Evolutionary conservation across 2,888 invertebrate genomes (phyloP).

Genomic region (Drosophila setosimentum): DNA sequence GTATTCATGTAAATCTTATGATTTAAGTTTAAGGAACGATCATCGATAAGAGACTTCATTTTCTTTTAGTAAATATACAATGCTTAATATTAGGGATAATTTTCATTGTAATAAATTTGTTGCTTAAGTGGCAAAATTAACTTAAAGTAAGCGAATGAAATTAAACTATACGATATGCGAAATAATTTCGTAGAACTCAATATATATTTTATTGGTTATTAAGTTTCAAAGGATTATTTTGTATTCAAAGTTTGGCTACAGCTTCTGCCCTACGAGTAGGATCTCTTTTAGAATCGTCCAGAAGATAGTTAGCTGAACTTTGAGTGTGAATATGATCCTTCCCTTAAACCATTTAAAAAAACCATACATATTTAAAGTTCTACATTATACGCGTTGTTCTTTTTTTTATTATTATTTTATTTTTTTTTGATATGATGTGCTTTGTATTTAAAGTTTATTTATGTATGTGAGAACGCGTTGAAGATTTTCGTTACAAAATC

Average conservation of each 20-base stretch:
- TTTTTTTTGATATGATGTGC: slow-evolving; percentile 64
- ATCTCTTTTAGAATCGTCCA: slow-evolving; percentile 30
- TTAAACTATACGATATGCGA: slow-evolving; percentile 21
- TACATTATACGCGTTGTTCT: slow-evolving; percentile 44
- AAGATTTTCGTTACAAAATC: slow-evolving; percentile 29
- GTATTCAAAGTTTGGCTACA: slow-evolving; percentile 14
- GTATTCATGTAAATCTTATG: slow-evolving; percentile 64
- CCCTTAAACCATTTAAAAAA: slow-evolving; percentile 10
- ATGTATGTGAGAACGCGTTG: slow-evolving; percentile 47
- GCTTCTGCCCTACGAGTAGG: slow-evolving; percentile 12
- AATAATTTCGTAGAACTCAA: slow-evolving; percentile 15
- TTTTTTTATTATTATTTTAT: not conserved
- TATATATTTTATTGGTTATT: not conserved
- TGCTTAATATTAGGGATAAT: slow-evolving; percentile 65
- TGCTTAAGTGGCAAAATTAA: slow-evolving; percentile 21
- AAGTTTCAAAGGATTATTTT: slow-evolving; percentile 3
- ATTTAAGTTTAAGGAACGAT: slow-evolving; percentile 77
- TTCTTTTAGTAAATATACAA: slow-evolving; percentile 76
- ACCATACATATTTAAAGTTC: slow-evolving; percentile 17
- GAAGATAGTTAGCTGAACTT: slow-evolving; percentile 11
- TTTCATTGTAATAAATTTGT: slow-evolving; percentile 29
- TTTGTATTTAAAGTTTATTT: slow-evolving; percentile 51
- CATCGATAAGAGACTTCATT: slow-evolving; percentile 80
- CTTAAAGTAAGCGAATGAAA: slow-evolving; percentile 18
- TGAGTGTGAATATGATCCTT: slow-evolving; percentile 8